Percentiles rank a stretch among this genome's conserved stretches.
Conservation (phyloP, 2,888 invertebrate genomes). For the Drosophila limbata region DNA sequence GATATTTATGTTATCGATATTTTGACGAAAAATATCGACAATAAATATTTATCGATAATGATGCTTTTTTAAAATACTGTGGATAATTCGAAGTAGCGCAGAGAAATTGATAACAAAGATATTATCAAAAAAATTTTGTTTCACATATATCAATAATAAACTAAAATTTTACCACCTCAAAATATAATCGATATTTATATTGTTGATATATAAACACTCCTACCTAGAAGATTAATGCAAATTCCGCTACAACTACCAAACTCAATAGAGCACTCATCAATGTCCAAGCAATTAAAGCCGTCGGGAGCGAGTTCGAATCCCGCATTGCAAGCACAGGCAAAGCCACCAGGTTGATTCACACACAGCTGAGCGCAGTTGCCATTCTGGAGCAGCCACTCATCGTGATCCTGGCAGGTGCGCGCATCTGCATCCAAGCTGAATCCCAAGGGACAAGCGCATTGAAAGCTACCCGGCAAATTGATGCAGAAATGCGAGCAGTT, state of each 20-base stretch:
- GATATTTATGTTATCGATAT: too few relatives aligned
- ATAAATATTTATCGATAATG: too few relatives aligned
- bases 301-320: conserved; percentile 84
- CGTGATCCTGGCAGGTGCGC: conserved; percentile 83
- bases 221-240: conserved; percentile 87
- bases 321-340: conserved; percentile 86
- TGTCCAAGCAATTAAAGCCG: conserved; percentile 85
- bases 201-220: neutral
- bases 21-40: too few relatives aligned
- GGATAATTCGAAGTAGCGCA: too few relatives aligned
- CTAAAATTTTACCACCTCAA: neutral
- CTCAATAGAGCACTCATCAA: conserved; percentile 87
- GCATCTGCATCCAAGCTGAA: conserved; percentile 81
- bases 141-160: too few relatives aligned
- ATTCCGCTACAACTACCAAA: conserved; percentile 87
- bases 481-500: conserved; percentile 88
- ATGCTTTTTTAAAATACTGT: too few relatives aligned
- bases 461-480: conserved; percentile 86
- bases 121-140: too few relatives aligned
- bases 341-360: conserved; percentile 86
- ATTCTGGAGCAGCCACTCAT: conserved; percentile 86
- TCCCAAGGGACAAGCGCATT: conserved; percentile 86
- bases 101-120: too few relatives aligned
- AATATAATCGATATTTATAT: neutral
- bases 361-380: conserved; percentile 88